These are phyloP conservation scores for Morpho helenor DNA, from an alignment of 2,888 invertebrate genomes.

Conservation along the genomic window DNA sequence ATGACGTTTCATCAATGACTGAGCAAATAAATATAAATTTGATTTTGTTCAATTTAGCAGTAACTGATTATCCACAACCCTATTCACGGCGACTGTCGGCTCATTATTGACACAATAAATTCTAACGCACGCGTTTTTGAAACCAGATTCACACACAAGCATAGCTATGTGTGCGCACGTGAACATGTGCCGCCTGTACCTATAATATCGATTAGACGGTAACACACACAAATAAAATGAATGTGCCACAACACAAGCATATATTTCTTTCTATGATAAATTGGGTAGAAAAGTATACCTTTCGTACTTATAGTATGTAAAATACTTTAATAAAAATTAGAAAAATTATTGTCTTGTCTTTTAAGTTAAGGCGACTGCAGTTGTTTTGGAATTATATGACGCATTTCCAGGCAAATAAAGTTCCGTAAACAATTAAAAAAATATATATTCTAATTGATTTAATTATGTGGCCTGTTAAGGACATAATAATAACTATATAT, in stretches of 20 bases:
- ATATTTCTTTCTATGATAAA: background rate
- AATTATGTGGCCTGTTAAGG: too few species aligned
- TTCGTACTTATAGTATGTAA: background rate
- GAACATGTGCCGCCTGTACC: constrained; percentile 14
- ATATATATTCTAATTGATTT: too few species aligned
- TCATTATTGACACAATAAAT: constrained; percentile 75
- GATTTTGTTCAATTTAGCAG: background rate
- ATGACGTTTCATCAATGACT: too few species aligned
- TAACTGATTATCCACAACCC: constrained; percentile 35
- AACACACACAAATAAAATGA: background rate
- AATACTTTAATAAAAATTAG: background rate
- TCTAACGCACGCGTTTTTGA: constrained; percentile 69
- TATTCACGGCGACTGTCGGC: constrained; percentile 34
- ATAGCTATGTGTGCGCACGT: constrained; percentile 18
- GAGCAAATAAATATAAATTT: too few species aligned
- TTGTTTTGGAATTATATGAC: too few species aligned
- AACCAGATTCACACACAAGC: constrained; percentile 51
- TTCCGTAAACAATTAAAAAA: too few species aligned
- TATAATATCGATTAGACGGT: constrained; percentile 1
- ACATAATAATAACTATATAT: too few species aligned
- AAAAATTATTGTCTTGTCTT: too few species aligned
- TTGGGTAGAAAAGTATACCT: background rate
- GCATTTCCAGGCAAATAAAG: too few species aligned
- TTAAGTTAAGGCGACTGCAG: too few species aligned
- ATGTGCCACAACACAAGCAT: background rate